phyloP scores from a whole-genome alignment of 2,113 vertebrate species.

The Halcyon malimbica region DNA sequence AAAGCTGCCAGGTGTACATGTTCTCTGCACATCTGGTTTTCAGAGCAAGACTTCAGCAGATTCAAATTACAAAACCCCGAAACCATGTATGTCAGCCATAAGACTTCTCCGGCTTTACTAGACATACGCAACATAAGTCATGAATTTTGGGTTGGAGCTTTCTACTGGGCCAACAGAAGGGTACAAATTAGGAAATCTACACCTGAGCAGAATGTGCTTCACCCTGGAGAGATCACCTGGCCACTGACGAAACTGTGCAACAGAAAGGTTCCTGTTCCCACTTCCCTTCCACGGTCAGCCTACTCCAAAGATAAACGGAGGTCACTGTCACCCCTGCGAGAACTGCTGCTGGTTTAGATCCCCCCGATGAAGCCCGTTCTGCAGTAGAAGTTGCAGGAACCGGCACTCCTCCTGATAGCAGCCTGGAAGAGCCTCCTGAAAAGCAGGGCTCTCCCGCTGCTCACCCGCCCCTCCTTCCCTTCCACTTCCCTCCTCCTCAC shows the following conservation, averaged over 20 bases:
- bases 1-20: neutral
- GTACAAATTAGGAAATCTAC: neutral
- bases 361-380: neutral
- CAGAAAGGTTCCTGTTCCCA: neutral
- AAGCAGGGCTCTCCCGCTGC: neutral
- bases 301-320: neutral
- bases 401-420: neutral
- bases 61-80: neutral
- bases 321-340: neutral
- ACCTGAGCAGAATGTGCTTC: neutral
- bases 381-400: neutral
- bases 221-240: neutral
- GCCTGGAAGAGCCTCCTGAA: neutral
- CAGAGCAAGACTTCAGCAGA: neutral
- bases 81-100: neutral
- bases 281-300: neutral
- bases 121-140: neutral
- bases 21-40: conserved; percentile 37
- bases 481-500: neutral
- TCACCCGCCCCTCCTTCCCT: neutral
- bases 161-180: neutral
- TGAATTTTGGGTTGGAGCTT: neutral
- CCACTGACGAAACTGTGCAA: neutral
- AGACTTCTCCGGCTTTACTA: neutral
- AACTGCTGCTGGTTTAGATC: neutral